Evolutionary conservation across 2,797 vertebrate genomes (phyloP).

Genomic region (Crypturellus tataupa): DNA sequence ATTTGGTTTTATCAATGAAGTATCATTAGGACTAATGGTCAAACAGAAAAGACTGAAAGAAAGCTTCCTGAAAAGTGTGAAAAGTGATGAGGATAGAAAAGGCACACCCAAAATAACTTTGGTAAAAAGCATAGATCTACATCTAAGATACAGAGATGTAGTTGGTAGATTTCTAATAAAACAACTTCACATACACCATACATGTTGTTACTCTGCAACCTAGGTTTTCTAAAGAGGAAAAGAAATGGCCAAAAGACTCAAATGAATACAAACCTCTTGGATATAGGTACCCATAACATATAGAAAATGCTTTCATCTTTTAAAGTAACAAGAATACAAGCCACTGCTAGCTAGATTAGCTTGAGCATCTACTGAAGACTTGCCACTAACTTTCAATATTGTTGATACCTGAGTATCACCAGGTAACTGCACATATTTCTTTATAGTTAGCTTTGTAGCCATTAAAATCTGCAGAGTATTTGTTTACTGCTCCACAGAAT

Average conservation of each 20-base stretch:
- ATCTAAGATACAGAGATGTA: neutral
- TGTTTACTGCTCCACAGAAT: neutral
- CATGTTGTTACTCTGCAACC: neutral
- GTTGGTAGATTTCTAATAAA: neutral
- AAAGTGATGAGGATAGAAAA: neutral
- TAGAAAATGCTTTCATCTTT: neutral
- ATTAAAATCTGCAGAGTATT: neutral
- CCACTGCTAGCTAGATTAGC: neutral
- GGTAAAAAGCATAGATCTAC: neutral
- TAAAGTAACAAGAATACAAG: neutral
- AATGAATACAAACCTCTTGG: neutral
- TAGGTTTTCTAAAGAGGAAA: neutral
- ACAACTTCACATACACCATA: neutral
- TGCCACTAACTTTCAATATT: neutral
- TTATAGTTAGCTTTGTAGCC: neutral
- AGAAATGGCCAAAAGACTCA: neutral
- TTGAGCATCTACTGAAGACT: neutral
- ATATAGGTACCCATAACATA: rapidly evolving
- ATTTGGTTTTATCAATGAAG: neutral
- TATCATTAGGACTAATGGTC: slow-evolving; percentile 8
- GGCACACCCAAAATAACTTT: rapidly evolving
- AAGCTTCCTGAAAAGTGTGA: neutral
- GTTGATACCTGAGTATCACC: neutral
- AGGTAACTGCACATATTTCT: rapidly evolving
- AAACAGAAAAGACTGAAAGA: neutral